These are phyloP conservation scores for Muricea muricata DNA, from an alignment of 92 coral and sea anemone species.

Conservation along the genomic window DNA sequence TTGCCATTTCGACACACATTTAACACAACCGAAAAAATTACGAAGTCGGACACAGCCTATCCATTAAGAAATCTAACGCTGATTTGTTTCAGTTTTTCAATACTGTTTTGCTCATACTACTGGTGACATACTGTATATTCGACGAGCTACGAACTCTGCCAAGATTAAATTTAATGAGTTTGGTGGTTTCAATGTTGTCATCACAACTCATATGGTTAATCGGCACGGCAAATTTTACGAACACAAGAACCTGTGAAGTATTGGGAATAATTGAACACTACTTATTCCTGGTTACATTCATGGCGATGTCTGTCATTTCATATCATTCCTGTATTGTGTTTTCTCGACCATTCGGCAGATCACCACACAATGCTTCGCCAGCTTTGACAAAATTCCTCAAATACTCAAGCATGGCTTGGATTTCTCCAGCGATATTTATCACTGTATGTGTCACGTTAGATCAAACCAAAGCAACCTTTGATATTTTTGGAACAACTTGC, in stretches of 20 bases:
- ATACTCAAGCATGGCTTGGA: conserved; percentile 19
- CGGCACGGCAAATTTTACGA: neutral
- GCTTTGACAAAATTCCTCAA: neutral
- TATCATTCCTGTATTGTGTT: too few species aligned
- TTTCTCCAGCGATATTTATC: too few species aligned
- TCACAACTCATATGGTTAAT: conserved; percentile 5
- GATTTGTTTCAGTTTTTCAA: conserved; percentile 26
- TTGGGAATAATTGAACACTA: neutral
- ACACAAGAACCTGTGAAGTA: neutral
- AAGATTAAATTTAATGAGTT: conserved; percentile 23
- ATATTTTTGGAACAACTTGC: conserved; percentile 18
- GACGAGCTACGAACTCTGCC: conserved; percentile 32
- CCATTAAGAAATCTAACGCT: neutral
- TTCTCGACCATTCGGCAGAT: neutral
- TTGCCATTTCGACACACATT: neutral
- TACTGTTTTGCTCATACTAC: neutral
- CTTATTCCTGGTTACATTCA: too few species aligned
- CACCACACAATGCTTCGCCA: neutral
- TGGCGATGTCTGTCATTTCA: too few species aligned
- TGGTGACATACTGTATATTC: conserved; percentile 18
- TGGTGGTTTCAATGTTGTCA: conserved; percentile 10
- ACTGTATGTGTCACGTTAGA: too few species aligned
- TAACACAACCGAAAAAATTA: neutral
- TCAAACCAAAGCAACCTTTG: too few species aligned
- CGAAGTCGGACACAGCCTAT: neutral